Evolutionary conservation across 2,797 vertebrate genomes (phyloP), one percentile per base, ranked within the genome.

Genomic region (Platalea minor): DNA sequence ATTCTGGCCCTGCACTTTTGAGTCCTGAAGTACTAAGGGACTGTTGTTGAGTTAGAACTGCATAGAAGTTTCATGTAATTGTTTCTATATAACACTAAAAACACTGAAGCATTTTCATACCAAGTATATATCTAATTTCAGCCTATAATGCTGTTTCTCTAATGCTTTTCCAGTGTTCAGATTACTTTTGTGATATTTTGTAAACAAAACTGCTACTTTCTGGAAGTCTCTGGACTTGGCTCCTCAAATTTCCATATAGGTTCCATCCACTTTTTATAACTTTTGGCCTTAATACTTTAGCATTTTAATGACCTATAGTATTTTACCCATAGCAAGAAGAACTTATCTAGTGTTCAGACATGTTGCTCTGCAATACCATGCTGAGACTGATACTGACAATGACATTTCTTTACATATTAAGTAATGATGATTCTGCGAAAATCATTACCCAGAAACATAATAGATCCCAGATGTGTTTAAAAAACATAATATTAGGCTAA

Each of bases 401-500:
- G 79, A 76, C 57, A 81, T 69, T 93, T 88, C 73, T 91, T 76
- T 53, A 54, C 33, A 72, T 35, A 72, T 64, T 89, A 92, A 92
- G 93, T 64, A 91, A 89, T 3, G 14, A 85, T 53, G 70, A 82
- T 86, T 87, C 93, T 74, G 72, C 79, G 86, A 96, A 94, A 97
- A 93, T 83, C 81, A 94, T 91, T 92, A 87, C 74, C 33, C 90
- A 87, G 72, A 67, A 94, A 96, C 60, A 67, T 91, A 93, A 96
- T 60, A 91, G 88, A 89, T 75, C 46, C 81, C 95, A 96, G 93
- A 96, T 97, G 93, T 92, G 85, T 84, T 97, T 84, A 61, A 92
- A 95, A 92, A 91, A 45, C 77, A 91, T 39, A 74, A 11, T 82
- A 89, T 85, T 68, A 68, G 75, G 56, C 77, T 92, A 63, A 91